Conservation (phyloP, 92 coral and sea anemone genomes). For the Blastomussa wellsi region DNA sequence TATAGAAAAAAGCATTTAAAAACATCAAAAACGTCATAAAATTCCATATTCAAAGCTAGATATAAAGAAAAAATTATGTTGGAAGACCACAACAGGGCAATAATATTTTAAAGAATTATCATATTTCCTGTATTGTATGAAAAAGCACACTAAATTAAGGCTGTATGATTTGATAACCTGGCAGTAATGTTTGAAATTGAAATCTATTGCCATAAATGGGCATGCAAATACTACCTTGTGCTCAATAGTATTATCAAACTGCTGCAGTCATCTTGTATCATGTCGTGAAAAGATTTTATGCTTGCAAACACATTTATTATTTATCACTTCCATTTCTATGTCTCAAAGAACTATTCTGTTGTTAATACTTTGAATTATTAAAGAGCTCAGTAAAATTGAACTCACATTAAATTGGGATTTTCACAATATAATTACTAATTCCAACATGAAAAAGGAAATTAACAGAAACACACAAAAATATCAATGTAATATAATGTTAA, state of each 20-base stretch:
- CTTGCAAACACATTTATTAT: constrained; percentile 36
- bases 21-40: background rate
- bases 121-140: background rate
- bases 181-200: background rate
- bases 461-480: too few species aligned
- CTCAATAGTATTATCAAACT: background rate
- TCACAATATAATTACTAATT: background rate
- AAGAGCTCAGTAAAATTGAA: background rate
- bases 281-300: background rate
- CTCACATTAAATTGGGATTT: background rate
- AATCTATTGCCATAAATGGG: too few species aligned
- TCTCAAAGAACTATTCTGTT: constrained; percentile 1
- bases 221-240: background rate
- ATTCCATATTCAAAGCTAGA: background rate
- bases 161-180: background rate
- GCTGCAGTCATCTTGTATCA: constrained; percentile 6
- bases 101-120: background rate
- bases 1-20: background rate
- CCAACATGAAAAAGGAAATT: background rate
- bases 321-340: constrained; percentile 13
- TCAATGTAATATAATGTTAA: background rate
- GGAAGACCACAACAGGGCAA: background rate
- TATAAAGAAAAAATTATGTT: background rate
- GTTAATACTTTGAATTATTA: constrained; percentile 2
- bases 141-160: background rate